Conservation (phyloP, 1,140 invertebrate genomes). For the Solenopsis fugax region DNA sequence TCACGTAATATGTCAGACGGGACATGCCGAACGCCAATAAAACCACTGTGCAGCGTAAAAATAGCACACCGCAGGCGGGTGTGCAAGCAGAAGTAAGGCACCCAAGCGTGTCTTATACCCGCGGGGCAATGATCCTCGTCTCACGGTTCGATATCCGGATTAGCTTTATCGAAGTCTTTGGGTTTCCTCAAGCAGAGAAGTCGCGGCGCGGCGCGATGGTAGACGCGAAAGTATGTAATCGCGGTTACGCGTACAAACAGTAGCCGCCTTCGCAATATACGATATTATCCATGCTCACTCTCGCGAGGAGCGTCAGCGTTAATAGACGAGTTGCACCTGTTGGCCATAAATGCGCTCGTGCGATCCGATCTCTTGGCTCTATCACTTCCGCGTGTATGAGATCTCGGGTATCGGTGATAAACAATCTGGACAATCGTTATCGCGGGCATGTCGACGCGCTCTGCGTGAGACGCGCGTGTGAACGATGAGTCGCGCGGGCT, state of each 20-base stretch:
- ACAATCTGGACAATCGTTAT: constrained; percentile 48
- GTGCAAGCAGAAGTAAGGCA: constrained; percentile 71
- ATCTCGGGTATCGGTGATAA: constrained; percentile 35
- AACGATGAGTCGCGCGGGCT: constrained; percentile 52
- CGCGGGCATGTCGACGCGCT: neutral
- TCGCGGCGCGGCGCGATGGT: neutral
- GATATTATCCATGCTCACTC: neutral
- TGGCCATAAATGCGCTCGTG: constrained; percentile 36
- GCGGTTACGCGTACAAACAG: constrained; percentile 33
- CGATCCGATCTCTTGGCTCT: constrained; percentile 21
- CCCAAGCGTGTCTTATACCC: constrained; percentile 34
- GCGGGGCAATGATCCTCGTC: constrained; percentile 67
- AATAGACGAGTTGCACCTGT: constrained; percentile 44
- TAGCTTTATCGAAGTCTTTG: neutral
- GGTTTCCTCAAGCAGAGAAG: neutral
- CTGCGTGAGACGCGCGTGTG: neutral
- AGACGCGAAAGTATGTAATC: neutral
- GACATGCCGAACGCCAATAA: constrained; percentile 28
- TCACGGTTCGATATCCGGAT: constrained; percentile 56
- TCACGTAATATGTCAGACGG: neutral
- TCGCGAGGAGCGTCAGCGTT: neutral
- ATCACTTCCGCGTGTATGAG: constrained; percentile 38
- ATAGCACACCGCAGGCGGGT: constrained; percentile 69
- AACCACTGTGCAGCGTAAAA: constrained; percentile 70
- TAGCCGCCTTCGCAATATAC: constrained; percentile 3